Base-by-base conservation (phyloP, 2,113 vertebrate genomes). In the Cettia cetti region DNA sequence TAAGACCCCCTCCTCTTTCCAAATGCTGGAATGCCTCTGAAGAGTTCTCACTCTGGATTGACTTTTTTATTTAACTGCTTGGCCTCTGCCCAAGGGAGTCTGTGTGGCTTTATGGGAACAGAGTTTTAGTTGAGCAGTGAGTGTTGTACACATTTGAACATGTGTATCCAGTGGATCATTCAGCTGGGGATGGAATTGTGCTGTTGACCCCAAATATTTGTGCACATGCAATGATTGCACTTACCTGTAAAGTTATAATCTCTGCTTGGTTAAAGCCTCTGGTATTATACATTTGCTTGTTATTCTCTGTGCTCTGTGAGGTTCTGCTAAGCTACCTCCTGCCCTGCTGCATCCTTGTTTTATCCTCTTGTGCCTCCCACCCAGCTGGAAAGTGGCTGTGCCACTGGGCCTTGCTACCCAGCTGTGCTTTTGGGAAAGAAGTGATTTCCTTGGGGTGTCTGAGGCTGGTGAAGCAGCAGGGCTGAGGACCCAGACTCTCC, bases 21-120 rank as follows among this genome's bases (percentile, higher is more conserved):
- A 96, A 94, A 96, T 94, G 93, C 54, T 91, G 78, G 81, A 90
- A 88, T 70, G 54, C 83, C 93, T 96, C 85, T 71, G 85, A 88
- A 94, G 88, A 91, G 49, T 93, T 94, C 90, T 88, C 15, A 10
- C 35, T 95, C 76, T 86, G 76, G 50, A 71, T 93, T 82, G 79
- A 83, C 35, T 70, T 94, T 94, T 92, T 83, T 56, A 76, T 85
- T 92, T 88, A 94, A 64, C 86, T 91, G 76, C 76, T 96, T 96
- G 95, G 96, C 92, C 85, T 52, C 85, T 93, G 90, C 82, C 96
- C 94, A 96, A 89, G 63, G 60, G 79, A 83, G 39, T 35, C 90
- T 93, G 93, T 83, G 90, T 95, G 94, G 94, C 85, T 93, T 93
- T 81, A 77, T 96, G 95, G 96, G 94, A 96, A 97, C 42, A 7